Percentiles rank a stretch among this genome's conserved stretches.
phyloP scores from a whole-genome alignment of 2,888 invertebrate species.

The Alloplasta piceator region DNA sequence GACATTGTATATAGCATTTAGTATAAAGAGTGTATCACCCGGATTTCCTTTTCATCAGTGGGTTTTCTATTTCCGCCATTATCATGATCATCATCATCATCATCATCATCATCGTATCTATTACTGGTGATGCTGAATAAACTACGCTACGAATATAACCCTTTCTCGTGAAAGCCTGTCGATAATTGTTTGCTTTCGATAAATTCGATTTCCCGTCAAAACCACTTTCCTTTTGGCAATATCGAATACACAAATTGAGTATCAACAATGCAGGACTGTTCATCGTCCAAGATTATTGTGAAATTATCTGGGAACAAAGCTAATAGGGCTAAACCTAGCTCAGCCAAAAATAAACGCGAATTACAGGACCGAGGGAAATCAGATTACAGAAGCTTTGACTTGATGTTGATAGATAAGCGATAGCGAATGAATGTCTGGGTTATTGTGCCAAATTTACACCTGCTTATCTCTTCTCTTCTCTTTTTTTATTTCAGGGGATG shows the following conservation, averaged over 20 bases:
- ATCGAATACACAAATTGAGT: too few species aligned
- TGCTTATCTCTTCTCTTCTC: slow-evolving; percentile 32
- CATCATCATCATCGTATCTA: background rate
- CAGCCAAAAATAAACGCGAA: background rate
- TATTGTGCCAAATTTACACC: slow-evolving; percentile 47
- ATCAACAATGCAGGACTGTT: too few species aligned
- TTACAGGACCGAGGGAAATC: background rate
- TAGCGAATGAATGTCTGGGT: slow-evolving; percentile 47
- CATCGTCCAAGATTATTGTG: too few species aligned
- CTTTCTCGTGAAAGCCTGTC: too few species aligned
- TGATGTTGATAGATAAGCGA: slow-evolving; percentile 22
- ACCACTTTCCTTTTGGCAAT: too few species aligned
- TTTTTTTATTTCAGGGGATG: background rate
- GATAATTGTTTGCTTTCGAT: too few species aligned
- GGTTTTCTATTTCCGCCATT: background rate
- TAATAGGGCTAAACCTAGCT: too few species aligned
- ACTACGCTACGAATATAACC: too few species aligned
- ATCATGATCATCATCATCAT: background rate
- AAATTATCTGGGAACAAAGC: too few species aligned
- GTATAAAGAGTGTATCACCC: background rate
- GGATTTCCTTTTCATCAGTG: background rate
- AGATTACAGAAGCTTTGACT: slow-evolving; percentile 3
- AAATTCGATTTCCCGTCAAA: too few species aligned
- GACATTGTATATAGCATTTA: background rate
- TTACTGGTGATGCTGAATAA: background rate